These are phyloP conservation scores for Apoda limacodes DNA, from an alignment of 2,888 invertebrate species.

Conservation along the genomic window DNA sequence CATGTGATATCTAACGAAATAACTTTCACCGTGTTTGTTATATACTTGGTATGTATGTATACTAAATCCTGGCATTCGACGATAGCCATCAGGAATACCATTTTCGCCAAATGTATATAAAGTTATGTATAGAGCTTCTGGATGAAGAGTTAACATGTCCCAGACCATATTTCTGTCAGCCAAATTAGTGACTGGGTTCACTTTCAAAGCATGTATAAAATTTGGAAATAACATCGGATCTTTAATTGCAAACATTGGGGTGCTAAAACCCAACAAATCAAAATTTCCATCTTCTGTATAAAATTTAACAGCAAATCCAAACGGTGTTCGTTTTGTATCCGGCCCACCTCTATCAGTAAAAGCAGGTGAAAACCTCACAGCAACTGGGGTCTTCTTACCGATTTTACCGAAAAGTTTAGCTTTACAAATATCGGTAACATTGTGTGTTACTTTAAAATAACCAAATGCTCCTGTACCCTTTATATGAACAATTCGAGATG, in stretches of 20 bases:
- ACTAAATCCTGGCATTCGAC: conserved; percentile 93
- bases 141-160: conserved; percentile 88
- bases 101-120: conserved; percentile 86
- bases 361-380: conserved; percentile 82
- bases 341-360: conserved; percentile 88
- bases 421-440: conserved; percentile 79
- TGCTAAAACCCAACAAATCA: conserved; percentile 91
- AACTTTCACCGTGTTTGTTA: conserved; percentile 74
- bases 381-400: conserved; percentile 83
- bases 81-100: conserved; percentile 89
- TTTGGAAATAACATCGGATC: conserved; percentile 89
- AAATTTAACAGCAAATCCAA: conserved; percentile 92
- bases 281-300: no score
- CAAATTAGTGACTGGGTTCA: conserved; percentile 87
- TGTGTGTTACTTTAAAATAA: conserved; percentile 86
- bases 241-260: conserved; percentile 88
- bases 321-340: conserved; percentile 86
- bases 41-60: conserved; percentile 90
- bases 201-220: conserved; percentile 92
- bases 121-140: conserved; percentile 85
- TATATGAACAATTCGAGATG: no score
- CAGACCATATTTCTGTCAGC: conserved; percentile 91
- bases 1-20: conserved; percentile 90
- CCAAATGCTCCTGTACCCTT: no score
- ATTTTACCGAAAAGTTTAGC: conserved; percentile 78